Conservation (phyloP, 1,140 invertebrate species). For the Hyles euphorbiae region DNA sequence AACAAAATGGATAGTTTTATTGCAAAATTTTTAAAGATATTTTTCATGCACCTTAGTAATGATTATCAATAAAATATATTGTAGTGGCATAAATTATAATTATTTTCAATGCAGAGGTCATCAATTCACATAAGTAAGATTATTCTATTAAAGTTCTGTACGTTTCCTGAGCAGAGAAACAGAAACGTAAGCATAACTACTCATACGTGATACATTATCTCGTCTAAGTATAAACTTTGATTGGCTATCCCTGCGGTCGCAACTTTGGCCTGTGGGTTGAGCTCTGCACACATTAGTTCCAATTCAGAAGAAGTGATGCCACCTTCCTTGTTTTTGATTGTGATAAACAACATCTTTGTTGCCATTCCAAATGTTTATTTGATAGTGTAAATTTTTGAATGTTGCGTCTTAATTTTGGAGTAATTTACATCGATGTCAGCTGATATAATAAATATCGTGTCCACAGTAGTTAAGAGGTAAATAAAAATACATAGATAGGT, state of each 20-base stretch:
- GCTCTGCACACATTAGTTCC: slow-evolving; percentile 7
- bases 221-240: slow-evolving; percentile 3
- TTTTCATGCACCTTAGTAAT: too few species aligned
- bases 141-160: too few species aligned
- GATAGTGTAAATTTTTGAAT: neutral
- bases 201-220: too few species aligned
- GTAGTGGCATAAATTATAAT: too few species aligned
- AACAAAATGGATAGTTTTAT: too few species aligned
- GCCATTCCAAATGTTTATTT: neutral
- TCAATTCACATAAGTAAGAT: too few species aligned
- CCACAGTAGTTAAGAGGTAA: slow-evolving; percentile 4
- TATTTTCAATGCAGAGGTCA: too few species aligned
- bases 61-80: too few species aligned
- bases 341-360: neutral
- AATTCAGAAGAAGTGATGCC: slow-evolving; percentile 8
- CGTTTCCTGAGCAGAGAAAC: too few species aligned
- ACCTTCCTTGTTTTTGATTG: slow-evolving; percentile 4
- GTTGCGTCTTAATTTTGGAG: neutral
- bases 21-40: too few species aligned
- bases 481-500: too few species aligned
- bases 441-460: slow-evolving; percentile 2
- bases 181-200: too few species aligned
- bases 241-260: slow-evolving; percentile 24
- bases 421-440: slow-evolving; percentile 6
- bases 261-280: slow-evolving; percentile 16